Percentiles rank a stretch among this genome's conserved stretches.
phyloP scores from a whole-genome alignment of 2,113 vertebrate genomes.

The Sminthopsis crassicaudata region DNA sequence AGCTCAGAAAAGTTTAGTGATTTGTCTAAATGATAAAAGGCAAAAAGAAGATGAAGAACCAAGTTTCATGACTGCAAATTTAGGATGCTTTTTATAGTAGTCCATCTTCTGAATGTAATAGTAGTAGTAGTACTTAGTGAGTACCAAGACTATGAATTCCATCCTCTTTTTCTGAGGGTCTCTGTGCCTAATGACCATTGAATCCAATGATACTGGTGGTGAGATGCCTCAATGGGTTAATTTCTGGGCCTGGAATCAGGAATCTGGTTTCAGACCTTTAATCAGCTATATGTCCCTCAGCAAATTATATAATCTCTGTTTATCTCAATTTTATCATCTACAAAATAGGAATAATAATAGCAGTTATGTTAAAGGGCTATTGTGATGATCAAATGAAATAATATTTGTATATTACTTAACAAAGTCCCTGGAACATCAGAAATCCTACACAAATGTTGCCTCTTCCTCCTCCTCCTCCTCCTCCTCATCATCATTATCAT shows the following conservation, averaged over 20 bases:
- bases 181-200: not conserved
- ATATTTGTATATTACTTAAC: too few species aligned
- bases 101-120: not conserved
- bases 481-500: not conserved
- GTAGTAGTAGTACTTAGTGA: not conserved
- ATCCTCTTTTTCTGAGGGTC: not conserved
- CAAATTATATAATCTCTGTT: not conserved
- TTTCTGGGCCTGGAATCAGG: not conserved
- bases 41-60: not conserved
- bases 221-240: not conserved
- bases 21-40: not conserved
- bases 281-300: not conserved
- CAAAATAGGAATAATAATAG: not conserved
- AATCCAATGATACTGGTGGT: not conserved
- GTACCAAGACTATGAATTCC: not conserved
- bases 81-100: not conserved
- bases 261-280: not conserved
- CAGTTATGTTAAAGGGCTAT: not conserved
- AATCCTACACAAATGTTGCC: not conserved
- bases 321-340: not conserved
- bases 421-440: too few species aligned
- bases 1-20: not conserved
- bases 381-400: not conserved
- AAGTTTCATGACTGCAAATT: not conserved
- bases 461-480: too few species aligned